Evolutionary conservation across 2,797 vertebrate species (phyloP).

Genomic region (Chelmon rostratus): DNA sequence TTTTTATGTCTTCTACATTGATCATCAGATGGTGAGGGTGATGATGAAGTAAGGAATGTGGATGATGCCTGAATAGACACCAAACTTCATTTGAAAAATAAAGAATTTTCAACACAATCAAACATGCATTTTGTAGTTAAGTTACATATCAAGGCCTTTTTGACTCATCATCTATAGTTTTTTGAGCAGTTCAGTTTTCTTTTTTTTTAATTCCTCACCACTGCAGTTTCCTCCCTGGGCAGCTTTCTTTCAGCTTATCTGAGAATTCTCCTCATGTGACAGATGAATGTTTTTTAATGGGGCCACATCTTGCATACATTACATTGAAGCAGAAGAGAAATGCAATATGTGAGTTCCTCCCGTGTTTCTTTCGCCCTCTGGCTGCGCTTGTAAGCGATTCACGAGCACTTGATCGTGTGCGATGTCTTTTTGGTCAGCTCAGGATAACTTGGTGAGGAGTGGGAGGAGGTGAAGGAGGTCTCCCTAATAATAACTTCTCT

Average conservation of each 20-base stretch:
- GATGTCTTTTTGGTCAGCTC: constrained; percentile 43
- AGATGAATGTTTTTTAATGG: constrained; percentile 59
- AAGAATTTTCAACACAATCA: neutral
- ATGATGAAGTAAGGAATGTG: neutral
- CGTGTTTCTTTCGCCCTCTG: constrained; percentile 30
- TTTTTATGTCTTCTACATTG: too few relatives aligned
- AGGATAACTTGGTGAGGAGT: constrained; percentile 25
- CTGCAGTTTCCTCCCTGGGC: neutral
- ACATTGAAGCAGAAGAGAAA: constrained; percentile 51
- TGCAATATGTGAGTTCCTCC: constrained; percentile 18
- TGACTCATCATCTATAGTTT: neutral
- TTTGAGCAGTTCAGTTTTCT: neutral
- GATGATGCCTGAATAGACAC: neutral
- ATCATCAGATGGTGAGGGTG: too few relatives aligned
- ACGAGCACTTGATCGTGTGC: constrained; percentile 54
- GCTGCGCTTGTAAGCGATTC: constrained; percentile 59
- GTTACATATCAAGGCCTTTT: neutral
- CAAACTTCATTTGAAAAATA: neutral
- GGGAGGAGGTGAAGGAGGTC: constrained; percentile 44
- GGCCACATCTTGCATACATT: constrained; percentile 60
- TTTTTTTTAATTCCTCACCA: constrained; percentile 1
- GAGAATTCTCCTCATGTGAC: constrained; percentile 43
- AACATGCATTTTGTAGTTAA: neutral
- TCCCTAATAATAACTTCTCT: constrained; percentile 43
- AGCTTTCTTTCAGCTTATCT: neutral